Evolutionary conservation across 2,888 invertebrate genomes (phyloP), one percentile per base, ranked within the genome.

Genomic region (Cantharis rufa): DNA sequence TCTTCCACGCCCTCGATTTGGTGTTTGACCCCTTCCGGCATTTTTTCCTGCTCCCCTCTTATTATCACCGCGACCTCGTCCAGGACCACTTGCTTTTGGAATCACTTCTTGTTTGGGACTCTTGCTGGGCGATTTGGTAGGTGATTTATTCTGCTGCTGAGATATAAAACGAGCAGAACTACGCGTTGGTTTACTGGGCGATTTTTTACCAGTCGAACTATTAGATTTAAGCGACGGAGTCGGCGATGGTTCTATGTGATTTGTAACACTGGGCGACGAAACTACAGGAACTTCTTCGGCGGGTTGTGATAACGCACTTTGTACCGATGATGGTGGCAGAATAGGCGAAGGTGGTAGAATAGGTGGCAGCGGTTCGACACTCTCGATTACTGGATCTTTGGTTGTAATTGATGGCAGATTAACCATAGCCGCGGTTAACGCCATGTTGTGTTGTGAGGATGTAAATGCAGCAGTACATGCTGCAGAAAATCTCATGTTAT

Each of bases 371-470:
- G 32, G 70, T 28, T 15, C 48, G 74, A 18, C 71, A 70, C 69
- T 77, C 10, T 80, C 80, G 10, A 62, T 28, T 15, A 63, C 13
- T 15, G 81, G 79, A 66, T 84, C 83, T 78, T 84, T 84, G 1
- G 82, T 78, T 5, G 85, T 85, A 5, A 91, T 90, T 1, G 90
- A 90, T 1, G 92, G 91, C 3, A 94, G 92, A 70, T 94, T 94
- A 13, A 95, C 94, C 92, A 95, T 94, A 1, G 94, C 94, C 10
- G 94, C 93, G 0, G 95, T 95, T 11, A 95, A 88, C 1, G 94
- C 94, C 89, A 95, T 92, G 84, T 95, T 95, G 85, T 95, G 95
- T 75, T 94, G 93, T 0, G 95, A 94, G 9, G 95, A 93, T 1
- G 95, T 95, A 85, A 95, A 96, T 2, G 95, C 93, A 7, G 95